Base-by-base conservation (phyloP, 2,113 vertebrate genomes). In the Urocitellus parryii region DNA sequence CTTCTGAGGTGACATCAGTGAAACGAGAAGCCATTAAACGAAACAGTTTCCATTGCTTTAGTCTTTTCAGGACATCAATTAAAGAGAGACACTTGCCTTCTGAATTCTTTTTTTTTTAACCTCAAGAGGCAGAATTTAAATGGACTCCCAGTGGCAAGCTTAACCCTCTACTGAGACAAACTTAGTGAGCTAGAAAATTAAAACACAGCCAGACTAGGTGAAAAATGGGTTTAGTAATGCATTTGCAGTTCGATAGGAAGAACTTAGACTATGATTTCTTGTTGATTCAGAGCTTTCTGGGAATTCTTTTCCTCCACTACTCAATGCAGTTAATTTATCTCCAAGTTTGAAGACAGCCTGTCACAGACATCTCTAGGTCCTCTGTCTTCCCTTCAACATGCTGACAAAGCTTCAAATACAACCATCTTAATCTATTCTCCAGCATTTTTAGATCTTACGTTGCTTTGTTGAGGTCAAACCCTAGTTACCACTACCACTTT, bases 181-280 rank as follows among this genome's bases (percentile, higher is more conserved):
- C 25, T 93, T 77, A 92, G 13, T 77, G 42, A 90, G 78, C 58
- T 20, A 81, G 92, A 97, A 97, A 96, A 68, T 68, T 53, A 95
- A 78, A 92, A 89, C 42, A 82, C 61, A 76, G 65, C 22, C 89
- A 80, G 27, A 91, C 22, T 67, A 20, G 16, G 87, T 94, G 48
- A 85, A 94, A 97, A 94, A 39, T 67, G 20, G 13, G 18, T 95
- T 29, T 85, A 68, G 12, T 63, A 73, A 88, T 84, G 89, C 16
- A 87, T 81, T 96, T 83, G 45, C 72, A 79, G 65, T 34, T 58
- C 48, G 34, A 94, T 45, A 9, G 24, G 65, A 95, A 92, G 51
- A 48, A 48, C 88, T 85, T 92, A 81, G 53, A 79, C 24, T 68
- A 37, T 45, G 74, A 72, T 25, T 93, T 96, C n/a, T 85, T 80